These are phyloP conservation scores for Phrynocephalus vlangalii DNA, from an alignment of 2,797 vertebrate genomes.

Conservation along the genomic window DNA sequence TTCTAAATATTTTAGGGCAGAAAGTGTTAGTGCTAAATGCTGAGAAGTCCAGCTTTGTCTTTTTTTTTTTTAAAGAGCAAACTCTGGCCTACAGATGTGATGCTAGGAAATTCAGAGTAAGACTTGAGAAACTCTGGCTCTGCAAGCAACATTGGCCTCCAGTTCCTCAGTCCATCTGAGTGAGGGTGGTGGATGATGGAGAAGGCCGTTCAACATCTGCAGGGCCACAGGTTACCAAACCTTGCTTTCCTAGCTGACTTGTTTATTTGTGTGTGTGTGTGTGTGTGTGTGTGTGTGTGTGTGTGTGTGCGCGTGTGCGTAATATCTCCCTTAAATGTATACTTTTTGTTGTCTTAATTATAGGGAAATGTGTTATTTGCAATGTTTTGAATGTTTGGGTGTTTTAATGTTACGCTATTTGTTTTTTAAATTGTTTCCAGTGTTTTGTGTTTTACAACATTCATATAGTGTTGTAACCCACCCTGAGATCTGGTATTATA, in stretches of 20 bases:
- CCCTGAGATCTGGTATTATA: neutral
- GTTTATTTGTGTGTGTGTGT: neutral
- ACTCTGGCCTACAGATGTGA: neutral
- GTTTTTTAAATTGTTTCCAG: too few relatives aligned
- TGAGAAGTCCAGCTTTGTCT: neutral
- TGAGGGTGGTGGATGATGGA: neutral
- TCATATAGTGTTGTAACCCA: too few relatives aligned
- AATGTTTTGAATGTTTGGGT: too few relatives aligned
- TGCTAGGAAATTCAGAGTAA: neutral
- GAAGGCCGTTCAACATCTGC: neutral
- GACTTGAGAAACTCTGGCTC: neutral
- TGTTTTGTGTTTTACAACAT: too few relatives aligned
- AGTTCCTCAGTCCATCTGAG: neutral
- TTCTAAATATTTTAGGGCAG: slow-evolving; percentile 2
- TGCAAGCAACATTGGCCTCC: neutral
- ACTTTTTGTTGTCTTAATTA: neutral
- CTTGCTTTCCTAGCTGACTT: neutral
- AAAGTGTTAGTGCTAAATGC: neutral
- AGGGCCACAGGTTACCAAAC: neutral
- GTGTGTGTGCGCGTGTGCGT: too few relatives aligned
- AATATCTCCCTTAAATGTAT: neutral
- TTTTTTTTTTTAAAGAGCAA: neutral
- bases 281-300: too few relatives aligned
- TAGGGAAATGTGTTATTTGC: neutral
- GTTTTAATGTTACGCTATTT: too few relatives aligned